Evolutionary conservation across 2,797 vertebrate genomes (phyloP).

Genomic region (Rhynchotus rufescens): DNA sequence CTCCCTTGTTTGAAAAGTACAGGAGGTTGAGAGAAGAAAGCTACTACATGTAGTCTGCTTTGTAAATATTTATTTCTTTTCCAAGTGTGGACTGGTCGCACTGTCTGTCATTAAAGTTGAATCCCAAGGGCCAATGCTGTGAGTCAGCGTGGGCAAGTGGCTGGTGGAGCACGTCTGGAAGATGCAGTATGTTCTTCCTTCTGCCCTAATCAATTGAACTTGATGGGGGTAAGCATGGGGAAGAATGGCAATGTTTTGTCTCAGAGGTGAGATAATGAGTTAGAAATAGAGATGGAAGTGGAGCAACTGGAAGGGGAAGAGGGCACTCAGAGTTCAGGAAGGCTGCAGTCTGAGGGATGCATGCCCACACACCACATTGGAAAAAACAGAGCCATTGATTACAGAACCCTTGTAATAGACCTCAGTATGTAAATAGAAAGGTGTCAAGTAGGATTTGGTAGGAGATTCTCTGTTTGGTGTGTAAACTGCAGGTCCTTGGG

Average conservation of each 20-base stretch:
- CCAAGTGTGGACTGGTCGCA: background rate
- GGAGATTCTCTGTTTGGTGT: background rate
- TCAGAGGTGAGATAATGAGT: background rate
- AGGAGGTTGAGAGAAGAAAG: background rate
- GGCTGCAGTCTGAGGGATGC: background rate
- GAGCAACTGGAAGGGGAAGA: background rate
- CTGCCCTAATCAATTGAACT: background rate
- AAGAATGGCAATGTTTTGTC: background rate
- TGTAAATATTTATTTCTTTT: background rate
- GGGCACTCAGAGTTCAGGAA: background rate
- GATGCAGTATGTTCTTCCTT: background rate
- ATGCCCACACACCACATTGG: background rate
- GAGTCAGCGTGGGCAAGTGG: background rate
- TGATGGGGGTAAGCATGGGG: background rate
- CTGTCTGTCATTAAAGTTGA: background rate
- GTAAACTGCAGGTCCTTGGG: background rate
- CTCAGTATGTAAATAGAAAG: background rate
- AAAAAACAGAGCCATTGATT: background rate
- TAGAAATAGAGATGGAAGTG: conserved; percentile 19
- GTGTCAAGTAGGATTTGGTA: background rate
- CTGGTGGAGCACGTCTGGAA: background rate
- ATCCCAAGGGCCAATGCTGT: background rate
- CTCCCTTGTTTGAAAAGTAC: background rate
- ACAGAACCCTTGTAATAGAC: background rate
- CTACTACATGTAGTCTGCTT: background rate